Percentiles rank a stretch among this genome's conserved stretches.
phyloP scores from a whole-genome alignment of 1,140 invertebrate species.

The Euborellia annulipes region DNA sequence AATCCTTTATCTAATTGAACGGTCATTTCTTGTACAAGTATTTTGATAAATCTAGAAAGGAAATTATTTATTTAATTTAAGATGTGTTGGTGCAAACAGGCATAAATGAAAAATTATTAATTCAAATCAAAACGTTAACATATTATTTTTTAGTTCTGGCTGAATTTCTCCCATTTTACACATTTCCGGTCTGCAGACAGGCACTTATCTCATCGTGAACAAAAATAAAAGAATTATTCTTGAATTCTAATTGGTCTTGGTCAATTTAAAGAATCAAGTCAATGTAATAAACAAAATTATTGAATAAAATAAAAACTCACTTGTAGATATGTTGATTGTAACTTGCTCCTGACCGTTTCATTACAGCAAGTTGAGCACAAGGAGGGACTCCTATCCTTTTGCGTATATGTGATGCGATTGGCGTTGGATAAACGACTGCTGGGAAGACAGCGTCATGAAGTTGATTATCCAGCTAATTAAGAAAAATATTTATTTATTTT shows the following conservation, averaged over 20 bases:
- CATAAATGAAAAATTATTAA: conserved; percentile 4
- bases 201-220: no score
- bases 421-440: conserved; percentile 48
- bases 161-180: no score
- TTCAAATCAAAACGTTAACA: no score
- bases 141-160: no score
- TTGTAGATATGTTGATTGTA: conserved; percentile 44
- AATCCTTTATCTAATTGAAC: conserved; percentile 60
- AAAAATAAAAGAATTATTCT: no score
- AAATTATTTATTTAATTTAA: conserved; percentile 5
- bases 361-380: conserved; percentile 46
- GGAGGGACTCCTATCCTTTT: conserved; percentile 38
- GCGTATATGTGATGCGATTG: conserved; percentile 28
- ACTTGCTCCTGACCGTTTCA: conserved; percentile 38
- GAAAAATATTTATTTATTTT: not conserved
- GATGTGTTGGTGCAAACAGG: no score
- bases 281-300: not conserved
- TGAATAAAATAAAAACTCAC: conserved; percentile 16
- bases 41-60: conserved; percentile 42
- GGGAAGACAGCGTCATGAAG: conserved; percentile 57
- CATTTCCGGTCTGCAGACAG: no score
- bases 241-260: not conserved
- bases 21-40: conserved; percentile 53
- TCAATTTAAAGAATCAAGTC: not conserved
- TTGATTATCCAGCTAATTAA: conserved; percentile 62